These are phyloP conservation scores for Zaprionus capensis DNA, from an alignment of 1,140 invertebrate genomes.

Conservation along the genomic window DNA sequence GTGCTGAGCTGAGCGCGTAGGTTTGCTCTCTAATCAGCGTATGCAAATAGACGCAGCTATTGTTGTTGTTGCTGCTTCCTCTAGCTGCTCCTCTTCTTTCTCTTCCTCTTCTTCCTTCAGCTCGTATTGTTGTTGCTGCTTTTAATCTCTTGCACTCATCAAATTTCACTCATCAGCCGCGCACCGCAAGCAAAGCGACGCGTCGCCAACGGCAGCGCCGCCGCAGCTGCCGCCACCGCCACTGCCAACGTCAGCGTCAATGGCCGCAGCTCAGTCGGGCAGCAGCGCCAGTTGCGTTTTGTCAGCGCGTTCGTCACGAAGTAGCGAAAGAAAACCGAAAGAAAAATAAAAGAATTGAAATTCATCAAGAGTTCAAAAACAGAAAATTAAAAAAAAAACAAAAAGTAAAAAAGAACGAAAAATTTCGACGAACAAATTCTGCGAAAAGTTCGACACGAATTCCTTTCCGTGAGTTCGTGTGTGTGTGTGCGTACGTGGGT, in stretches of 20 bases:
- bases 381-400: background rate
- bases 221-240: slow-evolving; percentile 12
- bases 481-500: background rate
- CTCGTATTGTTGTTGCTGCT: slow-evolving; percentile 9
- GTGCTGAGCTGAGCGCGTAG: background rate
- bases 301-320: slow-evolving; percentile 75
- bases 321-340: slow-evolving; percentile 21
- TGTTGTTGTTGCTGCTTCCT: slow-evolving; percentile 13
- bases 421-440: background rate
- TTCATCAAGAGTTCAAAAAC: slow-evolving; percentile 1
- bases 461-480: slow-evolving; percentile 17
- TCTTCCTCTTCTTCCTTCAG: background rate
- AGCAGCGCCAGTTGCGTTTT: slow-evolving; percentile 71
- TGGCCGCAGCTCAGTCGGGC: slow-evolving; percentile 34
- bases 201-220: slow-evolving; percentile 9
- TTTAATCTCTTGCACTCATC: slow-evolving; percentile 57
- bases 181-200: slow-evolving; percentile 14
- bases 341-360: slow-evolving; percentile 7
- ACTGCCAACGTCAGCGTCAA: slow-evolving; percentile 43
- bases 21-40: slow-evolving; percentile 47
- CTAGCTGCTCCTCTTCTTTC: background rate
- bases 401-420: background rate
- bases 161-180: slow-evolving; percentile 56
- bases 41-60: slow-evolving; percentile 47
- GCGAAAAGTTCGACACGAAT: background rate